Conservation (phyloP, 2,888 invertebrate genomes). For the Chalcosyrphus nemorum region DNA sequence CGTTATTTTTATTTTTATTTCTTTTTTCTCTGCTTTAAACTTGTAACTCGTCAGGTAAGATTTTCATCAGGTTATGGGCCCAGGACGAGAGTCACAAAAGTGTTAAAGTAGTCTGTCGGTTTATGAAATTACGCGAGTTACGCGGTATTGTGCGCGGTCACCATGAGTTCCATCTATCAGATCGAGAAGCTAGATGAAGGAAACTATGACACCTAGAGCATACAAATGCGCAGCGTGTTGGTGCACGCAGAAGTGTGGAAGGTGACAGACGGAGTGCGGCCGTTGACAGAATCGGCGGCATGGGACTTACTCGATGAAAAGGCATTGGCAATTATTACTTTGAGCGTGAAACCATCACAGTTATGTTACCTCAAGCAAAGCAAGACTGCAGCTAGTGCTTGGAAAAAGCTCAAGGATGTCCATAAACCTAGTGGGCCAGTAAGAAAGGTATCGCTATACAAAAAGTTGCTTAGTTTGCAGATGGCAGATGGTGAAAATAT, state of each 20-base stretch:
- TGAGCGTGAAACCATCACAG: constrained; percentile 52
- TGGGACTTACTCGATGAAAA: constrained; percentile 38
- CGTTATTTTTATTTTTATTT: no score
- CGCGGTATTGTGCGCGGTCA: constrained; percentile 5
- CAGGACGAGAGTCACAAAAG: constrained; percentile 9
- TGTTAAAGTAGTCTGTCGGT: no score
- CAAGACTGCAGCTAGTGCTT: constrained; percentile 43
- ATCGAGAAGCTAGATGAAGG: constrained; percentile 31
- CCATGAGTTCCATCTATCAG: constrained; percentile 22
- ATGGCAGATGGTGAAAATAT: constrained; percentile 32
- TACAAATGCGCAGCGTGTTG: constrained; percentile 49
- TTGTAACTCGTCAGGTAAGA: no score
- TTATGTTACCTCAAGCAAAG: constrained; percentile 48
- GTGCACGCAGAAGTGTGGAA: constrained; percentile 52
- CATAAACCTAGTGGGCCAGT: constrained; percentile 59
- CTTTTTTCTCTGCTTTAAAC: no score
- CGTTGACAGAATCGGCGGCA: neutral
- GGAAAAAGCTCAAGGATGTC: constrained; percentile 45
- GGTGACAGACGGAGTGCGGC: constrained; percentile 21
- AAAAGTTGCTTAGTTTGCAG: constrained; percentile 52
- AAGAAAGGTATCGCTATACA: constrained; percentile 60
- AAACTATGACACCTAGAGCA: constrained; percentile 31
- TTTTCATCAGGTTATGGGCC: constrained; percentile 33
- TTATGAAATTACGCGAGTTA: constrained; percentile 8
- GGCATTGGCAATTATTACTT: constrained; percentile 40